A percentile compares a stretch with the other conserved stretches of the same genome.
phyloP scores from a whole-genome alignment of 92 coral and sea anemone genomes.

The Epizoanthus scotinus region DNA sequence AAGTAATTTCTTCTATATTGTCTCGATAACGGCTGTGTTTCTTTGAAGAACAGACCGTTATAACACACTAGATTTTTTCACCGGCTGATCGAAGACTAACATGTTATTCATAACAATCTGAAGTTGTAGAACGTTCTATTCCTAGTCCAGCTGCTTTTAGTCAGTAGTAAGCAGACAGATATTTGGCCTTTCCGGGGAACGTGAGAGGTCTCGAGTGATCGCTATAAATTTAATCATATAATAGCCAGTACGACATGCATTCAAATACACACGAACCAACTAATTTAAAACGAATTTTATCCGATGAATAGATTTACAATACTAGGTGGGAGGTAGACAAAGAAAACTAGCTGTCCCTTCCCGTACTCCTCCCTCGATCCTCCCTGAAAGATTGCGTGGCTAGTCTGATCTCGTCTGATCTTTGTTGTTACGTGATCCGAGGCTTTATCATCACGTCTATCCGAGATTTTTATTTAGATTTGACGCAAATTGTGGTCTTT shows the following conservation, averaged over 20 bases:
- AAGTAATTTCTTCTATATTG: constrained; percentile 16
- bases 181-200: not conserved
- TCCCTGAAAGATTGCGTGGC: constrained; percentile 4
- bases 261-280: constrained; percentile 29
- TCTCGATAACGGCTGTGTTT: not conserved
- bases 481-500: constrained; percentile 12
- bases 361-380: not conserved
- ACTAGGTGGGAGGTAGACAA: not conserved
- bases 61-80: not conserved
- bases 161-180: constrained; percentile 18
- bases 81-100: not conserved
- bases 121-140: not conserved
- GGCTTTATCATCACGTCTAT: constrained; percentile 12
- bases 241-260: constrained; percentile 8
- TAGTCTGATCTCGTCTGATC: not conserved
- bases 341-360: not conserved
- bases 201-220: not conserved
- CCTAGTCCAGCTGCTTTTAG: not conserved
- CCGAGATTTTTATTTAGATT: not conserved
- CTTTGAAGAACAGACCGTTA: not conserved
- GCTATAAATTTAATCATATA: not conserved
- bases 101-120: not conserved
- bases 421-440: not conserved
- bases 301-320: not conserved
- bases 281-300: constrained; percentile 34